Percentiles rank a stretch among this genome's conserved stretches.
Evolutionary conservation across 2,113 vertebrate species (phyloP).

Genomic region (Aythya baeri): DNA sequence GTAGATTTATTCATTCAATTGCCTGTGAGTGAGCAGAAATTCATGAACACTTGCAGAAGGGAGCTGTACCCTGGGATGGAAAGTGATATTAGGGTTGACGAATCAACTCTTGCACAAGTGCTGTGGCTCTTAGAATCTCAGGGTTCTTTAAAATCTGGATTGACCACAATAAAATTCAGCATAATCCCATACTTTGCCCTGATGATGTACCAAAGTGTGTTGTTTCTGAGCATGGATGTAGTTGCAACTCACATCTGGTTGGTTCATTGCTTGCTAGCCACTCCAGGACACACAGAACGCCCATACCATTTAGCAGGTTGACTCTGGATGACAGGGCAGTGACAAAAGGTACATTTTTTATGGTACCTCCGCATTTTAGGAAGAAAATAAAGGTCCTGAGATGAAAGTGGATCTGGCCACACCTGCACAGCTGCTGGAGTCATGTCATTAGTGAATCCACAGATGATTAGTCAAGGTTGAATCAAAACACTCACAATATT

Average conservation of each 20-base stretch:
- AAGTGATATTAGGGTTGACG: neutral
- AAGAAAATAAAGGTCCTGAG: neutral
- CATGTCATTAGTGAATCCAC: neutral
- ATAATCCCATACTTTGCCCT: neutral
- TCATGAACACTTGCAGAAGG: neutral
- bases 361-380: neutral
- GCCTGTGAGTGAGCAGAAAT: neutral
- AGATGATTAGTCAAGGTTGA: neutral
- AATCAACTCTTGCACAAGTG: neutral
- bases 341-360: neutral
- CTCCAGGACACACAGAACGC: rapidly evolving
- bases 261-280: neutral
- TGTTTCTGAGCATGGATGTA: neutral
- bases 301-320: neutral
- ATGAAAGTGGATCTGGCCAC: neutral
- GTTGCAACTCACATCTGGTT: rapidly evolving
- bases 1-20: neutral
- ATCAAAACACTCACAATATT: neutral
- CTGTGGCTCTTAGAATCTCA: neutral
- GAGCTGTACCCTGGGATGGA: neutral
- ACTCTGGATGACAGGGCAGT: neutral
- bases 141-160: neutral
- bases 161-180: neutral
- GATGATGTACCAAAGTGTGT: neutral
- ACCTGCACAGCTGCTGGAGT: neutral